These are phyloP conservation scores for Heterotilapia buettikoferi DNA, from an alignment of 2,113 vertebrate genomes.

Conservation along the genomic window DNA sequence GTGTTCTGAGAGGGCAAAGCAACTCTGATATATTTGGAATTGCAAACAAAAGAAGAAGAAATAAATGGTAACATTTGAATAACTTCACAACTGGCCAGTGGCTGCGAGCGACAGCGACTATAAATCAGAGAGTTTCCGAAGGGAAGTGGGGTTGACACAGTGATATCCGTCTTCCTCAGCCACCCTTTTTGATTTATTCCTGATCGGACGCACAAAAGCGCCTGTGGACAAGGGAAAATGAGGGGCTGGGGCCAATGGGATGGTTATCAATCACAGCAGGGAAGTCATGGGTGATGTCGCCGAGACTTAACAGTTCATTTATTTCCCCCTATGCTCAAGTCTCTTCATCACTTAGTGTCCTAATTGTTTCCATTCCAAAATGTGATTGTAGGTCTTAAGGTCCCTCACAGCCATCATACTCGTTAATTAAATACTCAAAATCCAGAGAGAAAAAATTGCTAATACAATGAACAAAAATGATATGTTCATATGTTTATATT, in stretches of 20 bases:
- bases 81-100: constrained; percentile 62
- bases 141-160: constrained; percentile 67
- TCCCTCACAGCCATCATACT: constrained; percentile 48
- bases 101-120: constrained; percentile 56
- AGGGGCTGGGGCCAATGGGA: constrained; percentile 62
- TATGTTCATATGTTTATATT: not conserved
- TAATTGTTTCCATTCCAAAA: constrained; percentile 67
- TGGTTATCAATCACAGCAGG: constrained; percentile 71
- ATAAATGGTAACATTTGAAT: constrained; percentile 71
- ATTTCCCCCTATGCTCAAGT: constrained; percentile 57
- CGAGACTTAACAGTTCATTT: constrained; percentile 70
- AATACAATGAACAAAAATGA: not conserved
- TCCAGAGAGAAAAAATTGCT: constrained; percentile 37
- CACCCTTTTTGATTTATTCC: constrained; percentile 75
- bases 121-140: constrained; percentile 72
- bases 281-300: constrained; percentile 63
- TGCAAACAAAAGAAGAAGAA: constrained; percentile 68
- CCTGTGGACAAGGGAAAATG: constrained; percentile 66
- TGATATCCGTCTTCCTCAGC: constrained; percentile 72
- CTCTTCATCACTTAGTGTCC: constrained; percentile 68
- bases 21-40: constrained; percentile 62
- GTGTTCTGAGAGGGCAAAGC: constrained; percentile 11
- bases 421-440: constrained; percentile 64
- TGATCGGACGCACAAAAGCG: constrained; percentile 71
- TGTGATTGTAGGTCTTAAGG: constrained; percentile 60